phyloP scores from a whole-genome alignment of 2,113 vertebrate genomes.

The Actenoides lindsayi region DNA sequence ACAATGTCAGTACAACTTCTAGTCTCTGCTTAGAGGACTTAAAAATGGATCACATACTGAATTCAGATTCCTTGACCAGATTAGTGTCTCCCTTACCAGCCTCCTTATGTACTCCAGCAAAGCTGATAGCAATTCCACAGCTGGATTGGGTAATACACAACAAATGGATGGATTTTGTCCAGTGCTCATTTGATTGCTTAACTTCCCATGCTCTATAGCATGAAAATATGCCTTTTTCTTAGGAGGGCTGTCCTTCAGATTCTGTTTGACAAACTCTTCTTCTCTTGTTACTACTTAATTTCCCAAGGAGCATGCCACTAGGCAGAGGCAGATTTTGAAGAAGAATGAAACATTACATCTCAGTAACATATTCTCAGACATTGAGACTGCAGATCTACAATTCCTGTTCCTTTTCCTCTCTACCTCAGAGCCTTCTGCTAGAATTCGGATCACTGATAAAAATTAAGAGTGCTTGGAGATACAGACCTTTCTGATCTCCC shows the following conservation, averaged over 20 bases:
- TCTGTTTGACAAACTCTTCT: neutral
- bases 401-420: neutral
- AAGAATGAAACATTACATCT: neutral
- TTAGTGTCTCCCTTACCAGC: neutral
- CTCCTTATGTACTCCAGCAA: neutral
- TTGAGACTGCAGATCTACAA: neutral
- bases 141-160: neutral
- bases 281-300: neutral
- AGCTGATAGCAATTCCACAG: neutral
- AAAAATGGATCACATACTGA: neutral
- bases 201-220: neutral
- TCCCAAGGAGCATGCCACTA: neutral
- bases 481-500: neutral
- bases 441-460: neutral
- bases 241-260: neutral
- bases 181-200: neutral
- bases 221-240: neutral
- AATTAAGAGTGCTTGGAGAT: neutral
- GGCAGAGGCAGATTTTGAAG: neutral
- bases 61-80: neutral
- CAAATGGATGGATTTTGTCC: neutral
- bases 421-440: neutral
- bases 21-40: neutral
- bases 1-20: neutral
- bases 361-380: neutral